Evolutionary conservation across 1,140 invertebrate genomes (phyloP).

Genomic region (Panagrolaimus sp.): DNA sequence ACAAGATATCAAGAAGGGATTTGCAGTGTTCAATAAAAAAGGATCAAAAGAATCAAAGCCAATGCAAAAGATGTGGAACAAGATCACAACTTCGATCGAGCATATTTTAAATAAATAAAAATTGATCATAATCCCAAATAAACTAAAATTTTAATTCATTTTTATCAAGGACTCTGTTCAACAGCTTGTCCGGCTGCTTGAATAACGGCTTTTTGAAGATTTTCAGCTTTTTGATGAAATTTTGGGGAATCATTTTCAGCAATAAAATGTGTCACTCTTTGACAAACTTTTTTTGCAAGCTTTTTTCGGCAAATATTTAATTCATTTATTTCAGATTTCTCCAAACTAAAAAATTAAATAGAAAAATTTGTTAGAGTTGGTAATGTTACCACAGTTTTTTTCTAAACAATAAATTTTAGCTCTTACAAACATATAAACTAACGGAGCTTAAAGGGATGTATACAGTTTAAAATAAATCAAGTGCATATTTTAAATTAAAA

Average conservation of each 20-base stretch:
- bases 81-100: conserved; percentile 2
- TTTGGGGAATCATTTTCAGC: conserved; percentile 9
- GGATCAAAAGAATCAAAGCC: conserved; percentile 3
- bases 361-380: too few relatives aligned
- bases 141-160: neutral
- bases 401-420: too few relatives aligned
- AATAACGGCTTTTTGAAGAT: neutral
- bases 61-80: neutral
- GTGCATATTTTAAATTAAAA: too few relatives aligned
- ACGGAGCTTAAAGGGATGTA: too few relatives aligned
- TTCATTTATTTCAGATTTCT: neutral
- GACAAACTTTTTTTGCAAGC: neutral
- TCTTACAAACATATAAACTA: too few relatives aligned
- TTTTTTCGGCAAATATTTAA: neutral
- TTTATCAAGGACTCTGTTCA: neutral
- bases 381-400: too few relatives aligned
- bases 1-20: too few relatives aligned
- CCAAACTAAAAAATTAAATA: neutral
- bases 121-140: neutral
- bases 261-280: neutral
- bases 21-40: too few relatives aligned
- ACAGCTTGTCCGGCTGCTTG: neutral
- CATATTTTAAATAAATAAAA: neutral
- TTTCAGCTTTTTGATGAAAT: neutral
- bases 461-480: too few relatives aligned